A percentile compares a stretch with the other conserved stretches of the same genome.
These are phyloP conservation scores for Trinorchestia longiramus DNA, from an alignment of 1,140 invertebrate species.

Conservation along the genomic window DNA sequence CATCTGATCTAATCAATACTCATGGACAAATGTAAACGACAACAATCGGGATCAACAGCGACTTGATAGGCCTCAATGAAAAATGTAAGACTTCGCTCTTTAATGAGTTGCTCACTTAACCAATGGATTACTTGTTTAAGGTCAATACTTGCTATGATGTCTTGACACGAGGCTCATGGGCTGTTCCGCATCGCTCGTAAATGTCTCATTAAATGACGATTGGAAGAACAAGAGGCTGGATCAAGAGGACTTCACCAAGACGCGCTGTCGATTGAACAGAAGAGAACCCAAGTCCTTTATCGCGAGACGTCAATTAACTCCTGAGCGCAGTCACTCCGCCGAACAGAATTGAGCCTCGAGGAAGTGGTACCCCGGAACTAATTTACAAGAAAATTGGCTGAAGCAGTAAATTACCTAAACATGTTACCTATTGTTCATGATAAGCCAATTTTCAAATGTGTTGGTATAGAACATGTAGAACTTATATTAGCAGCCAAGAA, in stretches of 20 bases:
- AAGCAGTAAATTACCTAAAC: neutral
- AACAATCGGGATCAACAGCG: neutral
- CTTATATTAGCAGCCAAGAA: too few species aligned
- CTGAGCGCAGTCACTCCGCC: neutral
- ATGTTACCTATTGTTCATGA: neutral
- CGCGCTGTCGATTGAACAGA: constrained; percentile 5
- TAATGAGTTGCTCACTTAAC: neutral
- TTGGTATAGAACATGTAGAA: neutral
- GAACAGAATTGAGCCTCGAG: neutral
- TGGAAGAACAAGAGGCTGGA: neutral
- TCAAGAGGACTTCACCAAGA: neutral
- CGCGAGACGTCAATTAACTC: neutral
- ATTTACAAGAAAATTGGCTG: neutral
- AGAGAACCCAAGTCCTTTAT: neutral
- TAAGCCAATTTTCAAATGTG: neutral
- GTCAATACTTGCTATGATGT: neutral
- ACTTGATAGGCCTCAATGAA: neutral
- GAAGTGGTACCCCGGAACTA: neutral
- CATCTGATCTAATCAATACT: neutral
- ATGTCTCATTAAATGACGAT: neutral
- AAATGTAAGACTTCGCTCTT: neutral
- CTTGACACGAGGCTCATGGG: neutral
- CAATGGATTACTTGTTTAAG: neutral
- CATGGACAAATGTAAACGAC: neutral
- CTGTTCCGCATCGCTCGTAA: neutral